Base-by-base conservation (phyloP, 2,888 invertebrate species). In the Cataglyphis cursor region DNA sequence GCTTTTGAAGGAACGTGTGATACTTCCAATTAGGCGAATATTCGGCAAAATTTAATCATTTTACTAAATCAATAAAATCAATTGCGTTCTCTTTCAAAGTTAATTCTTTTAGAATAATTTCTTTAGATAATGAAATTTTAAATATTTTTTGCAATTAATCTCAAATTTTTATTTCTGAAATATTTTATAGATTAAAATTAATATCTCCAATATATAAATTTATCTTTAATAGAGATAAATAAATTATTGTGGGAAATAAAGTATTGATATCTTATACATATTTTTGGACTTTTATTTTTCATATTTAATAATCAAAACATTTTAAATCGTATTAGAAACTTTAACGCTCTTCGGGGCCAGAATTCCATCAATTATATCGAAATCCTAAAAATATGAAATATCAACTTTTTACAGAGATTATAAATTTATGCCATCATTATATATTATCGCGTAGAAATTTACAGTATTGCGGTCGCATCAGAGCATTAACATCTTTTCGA, bases 1-100 rank as follows among this genome's bases (percentile, higher is more conserved):
- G 51, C 44, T 64, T 81, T 81, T 35, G n/a, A 54, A 48, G 54
- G 44, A 57, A 28, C 44, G 44, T 31, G 18, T 38, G 28, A 41
- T 31, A 61, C 48, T 82, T 66, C 28, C 65, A 44, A 65, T 81
- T 81, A 57, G 65, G n/a, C 35, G 18, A 48, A 80, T 57, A 72
- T 80, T 61, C n/a, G n/a, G 18, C 48, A 24, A 28, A 59, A 41
- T 74, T 61, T 73, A 65, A 15, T n/a, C 15, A 10, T 54, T 64
- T 66, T 24, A 41, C 24, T 15, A 54, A 21, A 51, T 75, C 35
- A 51, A 64, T 9, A 6, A 72, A 0, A 15, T 3, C 12, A 9
- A 18, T 15, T 51, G 9, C 41, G n/a, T 15, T 64, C 4, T 35
- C 8, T 35, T 3, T 31, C 65, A 44, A 54, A 66, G n/a, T 6